These are phyloP conservation scores for Acromyrmex echinatior DNA, from an alignment of 1,140 invertebrate species.

Conservation along the genomic window DNA sequence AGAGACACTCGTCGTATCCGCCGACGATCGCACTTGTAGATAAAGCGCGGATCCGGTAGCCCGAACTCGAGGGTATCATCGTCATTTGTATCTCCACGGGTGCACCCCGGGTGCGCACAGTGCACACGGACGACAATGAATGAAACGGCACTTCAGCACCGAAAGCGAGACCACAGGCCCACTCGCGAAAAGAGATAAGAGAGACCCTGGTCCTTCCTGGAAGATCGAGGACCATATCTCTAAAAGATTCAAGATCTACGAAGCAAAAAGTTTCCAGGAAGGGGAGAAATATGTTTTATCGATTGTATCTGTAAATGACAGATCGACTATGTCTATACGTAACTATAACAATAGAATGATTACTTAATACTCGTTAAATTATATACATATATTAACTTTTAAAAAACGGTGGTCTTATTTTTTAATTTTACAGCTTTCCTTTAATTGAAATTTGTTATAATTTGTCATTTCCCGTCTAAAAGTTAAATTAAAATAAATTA, in stretches of 20 bases:
- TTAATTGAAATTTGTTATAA: too few relatives aligned
- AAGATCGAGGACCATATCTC: constrained; percentile 1
- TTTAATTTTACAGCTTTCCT: too few relatives aligned
- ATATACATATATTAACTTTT: background rate
- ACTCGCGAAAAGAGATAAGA: constrained; percentile 56
- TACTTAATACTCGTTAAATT: background rate
- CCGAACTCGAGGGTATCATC: constrained; percentile 78
- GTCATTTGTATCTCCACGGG: constrained; percentile 84
- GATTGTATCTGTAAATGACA: constrained; percentile 16
- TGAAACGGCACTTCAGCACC: constrained; percentile 58
- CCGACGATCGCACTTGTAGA: constrained; percentile 80
- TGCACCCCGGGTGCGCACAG: constrained; percentile 69
- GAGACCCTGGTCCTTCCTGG: constrained; percentile 18
- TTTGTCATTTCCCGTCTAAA: too few relatives aligned
- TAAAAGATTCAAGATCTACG: background rate
- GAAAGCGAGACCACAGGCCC: constrained; percentile 45
- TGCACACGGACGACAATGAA: constrained; percentile 78
- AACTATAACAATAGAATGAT: background rate
- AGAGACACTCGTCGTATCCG: constrained; percentile 61
- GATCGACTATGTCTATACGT: background rate
- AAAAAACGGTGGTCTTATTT: too few relatives aligned
- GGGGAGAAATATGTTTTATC: background rate
- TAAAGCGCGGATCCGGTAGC: constrained; percentile 82
- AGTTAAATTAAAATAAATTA: too few relatives aligned
- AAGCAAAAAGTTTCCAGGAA: background rate